Evolutionary conservation across 2,797 vertebrate species (phyloP), one percentile per base, ranked within the genome.

Genomic region (Sebastes diploproa): DNA sequence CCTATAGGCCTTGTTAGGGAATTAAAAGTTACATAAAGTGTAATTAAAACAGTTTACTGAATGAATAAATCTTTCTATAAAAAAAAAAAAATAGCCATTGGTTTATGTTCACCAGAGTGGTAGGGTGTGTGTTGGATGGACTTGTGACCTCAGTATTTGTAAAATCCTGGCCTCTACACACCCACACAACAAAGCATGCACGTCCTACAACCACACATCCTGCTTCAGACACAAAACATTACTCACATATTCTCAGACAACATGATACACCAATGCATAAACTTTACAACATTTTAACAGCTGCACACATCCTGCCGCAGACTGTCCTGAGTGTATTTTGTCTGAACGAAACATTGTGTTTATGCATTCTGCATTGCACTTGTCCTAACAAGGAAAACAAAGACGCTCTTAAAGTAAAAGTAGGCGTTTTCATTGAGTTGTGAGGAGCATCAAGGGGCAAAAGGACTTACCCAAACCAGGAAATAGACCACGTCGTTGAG

Each of bases 401-500:
- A 38, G 3, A 32, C 27, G 12, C 20, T 38, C 23, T 30, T 5
- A 25, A 36, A 1, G n/a, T 50, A 2, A 32, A 10, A 32, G 4
- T 6, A 6, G 18, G 16, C 1, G 27, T 73, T 71, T 73, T 29
- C 13, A 30, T 1, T n/a, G 16, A 30, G 42, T 11, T 71, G 34
- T 5, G 1, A 55, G 3, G 2, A 18, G 1, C 13, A 71, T n/a
- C 12, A 38, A 25, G 5, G 5, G 20, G 6, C 10, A 25, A 10
- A n/a, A 54, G 11, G 23, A 87, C 88, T 87, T 60, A 92, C 88
- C 83, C 2, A 27, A 66, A 72, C n/a, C 38, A 79, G 75, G 80
- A 87, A 86, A 29, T 7, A 30, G 50, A 55, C 23, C 2, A 23
- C 76, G 5, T 6, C 7, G 54, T 3, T 56, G 22, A 46, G 4